Evolutionary conservation across 2,888 invertebrate species (phyloP).

Genomic region (Lepidochrysops patricia): DNA sequence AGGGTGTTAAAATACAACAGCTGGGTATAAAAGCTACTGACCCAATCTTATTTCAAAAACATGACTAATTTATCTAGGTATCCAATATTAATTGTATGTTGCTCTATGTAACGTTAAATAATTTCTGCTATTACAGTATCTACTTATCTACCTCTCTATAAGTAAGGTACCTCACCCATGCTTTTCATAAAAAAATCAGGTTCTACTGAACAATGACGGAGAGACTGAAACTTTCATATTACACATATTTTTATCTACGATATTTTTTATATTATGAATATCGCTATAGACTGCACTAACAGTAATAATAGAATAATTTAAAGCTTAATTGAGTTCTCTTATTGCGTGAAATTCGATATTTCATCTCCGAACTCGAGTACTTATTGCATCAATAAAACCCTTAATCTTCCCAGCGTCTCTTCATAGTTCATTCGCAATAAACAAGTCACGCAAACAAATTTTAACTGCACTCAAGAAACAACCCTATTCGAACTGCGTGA

Average conservation of each 20-base stretch:
- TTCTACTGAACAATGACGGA: too few relatives aligned
- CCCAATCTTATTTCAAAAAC: neutral
- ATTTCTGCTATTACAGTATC: too few relatives aligned
- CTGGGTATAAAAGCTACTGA: neutral
- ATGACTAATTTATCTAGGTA: neutral
- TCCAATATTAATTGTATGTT: too few relatives aligned
- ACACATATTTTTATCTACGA: too few relatives aligned
- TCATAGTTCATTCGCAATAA: constrained; percentile 7
- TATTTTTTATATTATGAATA: too few relatives aligned
- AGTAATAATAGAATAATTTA: neutral
- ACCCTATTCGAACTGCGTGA: constrained; percentile 16
- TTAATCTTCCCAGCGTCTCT: constrained; percentile 3
- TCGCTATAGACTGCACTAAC: too few relatives aligned
- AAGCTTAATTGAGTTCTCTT: constrained; percentile 19
- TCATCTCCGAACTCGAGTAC: constrained; percentile 36
- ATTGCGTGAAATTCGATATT: constrained; percentile 22
- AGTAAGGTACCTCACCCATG: too few relatives aligned
- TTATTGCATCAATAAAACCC: constrained; percentile 62
- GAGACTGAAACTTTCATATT: too few relatives aligned
- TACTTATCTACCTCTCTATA: too few relatives aligned
- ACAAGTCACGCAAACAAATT: constrained; percentile 6
- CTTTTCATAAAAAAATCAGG: too few relatives aligned
- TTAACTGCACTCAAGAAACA: neutral
- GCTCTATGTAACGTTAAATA: too few relatives aligned
- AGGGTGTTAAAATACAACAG: neutral